Evolutionary conservation across 2,888 invertebrate species (phyloP).

Genomic region (Tinea pellionella): DNA sequence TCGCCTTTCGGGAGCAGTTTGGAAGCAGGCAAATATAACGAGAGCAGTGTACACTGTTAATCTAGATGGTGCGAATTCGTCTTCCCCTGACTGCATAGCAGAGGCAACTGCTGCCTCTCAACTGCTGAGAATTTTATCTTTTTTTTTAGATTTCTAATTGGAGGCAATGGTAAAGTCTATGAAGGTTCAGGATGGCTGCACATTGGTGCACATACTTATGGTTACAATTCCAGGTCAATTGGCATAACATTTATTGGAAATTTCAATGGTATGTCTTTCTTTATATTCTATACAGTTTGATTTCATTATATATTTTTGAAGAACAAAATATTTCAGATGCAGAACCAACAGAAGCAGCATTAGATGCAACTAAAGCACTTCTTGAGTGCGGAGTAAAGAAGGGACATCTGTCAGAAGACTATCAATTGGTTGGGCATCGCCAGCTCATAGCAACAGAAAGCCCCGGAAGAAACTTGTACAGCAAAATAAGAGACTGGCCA

Average conservation of each 20-base stretch:
- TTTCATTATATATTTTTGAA: too few relatives aligned
- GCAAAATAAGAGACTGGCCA: conserved; percentile 54
- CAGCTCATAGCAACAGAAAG: conserved; percentile 13
- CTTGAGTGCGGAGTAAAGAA: conserved; percentile 71
- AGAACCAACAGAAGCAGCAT: conserved; percentile 65
- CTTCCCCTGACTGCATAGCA: too few relatives aligned
- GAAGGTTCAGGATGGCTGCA: conserved; percentile 75
- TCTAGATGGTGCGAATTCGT: too few relatives aligned
- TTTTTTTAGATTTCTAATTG: conserved; percentile 67
- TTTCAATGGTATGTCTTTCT: conserved; percentile 34
- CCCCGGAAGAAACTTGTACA: conserved; percentile 37
- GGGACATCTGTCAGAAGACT: conserved; percentile 67
- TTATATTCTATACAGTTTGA: too few relatives aligned
- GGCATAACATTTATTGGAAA: conserved; percentile 73
- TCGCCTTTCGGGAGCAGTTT: too few relatives aligned
- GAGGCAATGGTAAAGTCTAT: conserved; percentile 73
- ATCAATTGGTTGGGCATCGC: conserved; percentile 9
- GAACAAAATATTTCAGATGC: conserved; percentile 60
- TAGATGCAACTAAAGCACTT: conserved; percentile 65
- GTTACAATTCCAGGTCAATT: conserved; percentile 71
- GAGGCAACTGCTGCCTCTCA: too few relatives aligned
- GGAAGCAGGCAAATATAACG: too few relatives aligned
- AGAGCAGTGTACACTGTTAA: too few relatives aligned
- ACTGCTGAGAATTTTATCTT: too few relatives aligned
- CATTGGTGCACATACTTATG: conserved; percentile 69